These are phyloP conservation scores for Lithophane socia DNA, from an alignment of 2,888 invertebrate species.

Conservation along the genomic window DNA sequence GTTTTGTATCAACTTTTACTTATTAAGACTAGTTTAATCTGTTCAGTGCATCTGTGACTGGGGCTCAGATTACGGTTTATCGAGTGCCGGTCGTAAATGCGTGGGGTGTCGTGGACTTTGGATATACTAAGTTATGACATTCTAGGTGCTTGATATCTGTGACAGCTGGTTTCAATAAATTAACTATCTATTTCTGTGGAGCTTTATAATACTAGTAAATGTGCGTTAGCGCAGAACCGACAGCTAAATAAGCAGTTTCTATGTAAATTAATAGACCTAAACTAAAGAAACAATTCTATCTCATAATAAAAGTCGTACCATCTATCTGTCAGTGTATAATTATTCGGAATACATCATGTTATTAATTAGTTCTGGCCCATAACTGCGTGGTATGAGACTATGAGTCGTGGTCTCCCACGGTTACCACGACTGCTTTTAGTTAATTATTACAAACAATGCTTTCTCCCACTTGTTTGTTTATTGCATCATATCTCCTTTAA, in stretches of 20 bases:
- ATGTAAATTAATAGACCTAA: slow-evolving; percentile 21
- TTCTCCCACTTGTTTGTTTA: slow-evolving; percentile 60
- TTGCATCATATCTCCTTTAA: slow-evolving; percentile 33
- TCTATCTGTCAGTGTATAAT: slow-evolving; percentile 41
- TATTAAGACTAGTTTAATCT: slow-evolving; percentile 48
- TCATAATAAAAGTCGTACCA: slow-evolving; percentile 21
- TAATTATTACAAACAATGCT: slow-evolving; percentile 58
- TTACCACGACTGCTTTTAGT: slow-evolving; percentile 34
- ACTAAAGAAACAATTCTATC: slow-evolving; percentile 31
- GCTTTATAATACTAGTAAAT: slow-evolving; percentile 14
- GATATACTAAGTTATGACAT: slow-evolving; percentile 28
- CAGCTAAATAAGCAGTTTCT: slow-evolving; percentile 22
- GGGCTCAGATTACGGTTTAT: slow-evolving; percentile 19
- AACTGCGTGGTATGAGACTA: slow-evolving; percentile 54
- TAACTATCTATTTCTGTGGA: not conserved
- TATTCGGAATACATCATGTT: slow-evolving; percentile 49
- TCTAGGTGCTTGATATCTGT: slow-evolving; percentile 17
- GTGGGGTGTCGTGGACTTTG: slow-evolving; percentile 42
- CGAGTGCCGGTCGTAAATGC: slow-evolving; percentile 10
- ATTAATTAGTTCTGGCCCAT: slow-evolving; percentile 63
- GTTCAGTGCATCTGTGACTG: slow-evolving; percentile 33
- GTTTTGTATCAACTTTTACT: slow-evolving; percentile 59
- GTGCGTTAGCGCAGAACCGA: slow-evolving; percentile 16
- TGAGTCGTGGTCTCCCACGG: slow-evolving; percentile 55
- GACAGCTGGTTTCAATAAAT: slow-evolving; percentile 27